These are phyloP conservation scores for Zhuqinia jingwanae DNA, from an alignment of 2,888 invertebrate species.

Conservation along the genomic window DNA sequence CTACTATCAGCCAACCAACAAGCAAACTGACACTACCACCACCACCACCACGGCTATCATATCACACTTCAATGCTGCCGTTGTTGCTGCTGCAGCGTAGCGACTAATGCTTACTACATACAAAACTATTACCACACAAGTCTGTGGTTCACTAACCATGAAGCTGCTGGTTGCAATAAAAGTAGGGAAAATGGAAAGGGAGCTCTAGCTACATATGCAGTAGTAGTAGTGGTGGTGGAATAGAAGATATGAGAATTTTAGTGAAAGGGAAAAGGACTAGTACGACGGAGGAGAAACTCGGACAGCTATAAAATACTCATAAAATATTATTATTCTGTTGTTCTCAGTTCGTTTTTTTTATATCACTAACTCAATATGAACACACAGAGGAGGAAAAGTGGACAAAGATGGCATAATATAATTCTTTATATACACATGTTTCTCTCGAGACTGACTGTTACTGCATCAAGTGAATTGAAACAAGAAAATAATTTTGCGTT, in stretches of 20 bases:
- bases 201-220: no score
- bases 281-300: conserved; percentile 57
- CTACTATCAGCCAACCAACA: conserved; percentile 9
- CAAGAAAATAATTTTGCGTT: conserved; percentile 43
- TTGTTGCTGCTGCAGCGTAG: neutral
- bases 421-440: neutral
- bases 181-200: neutral
- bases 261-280: conserved; percentile 51
- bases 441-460: conserved; percentile 31
- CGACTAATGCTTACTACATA: neutral
- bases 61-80: neutral
- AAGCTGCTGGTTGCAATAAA: conserved; percentile 47
- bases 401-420: neutral
- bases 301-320: conserved; percentile 69
- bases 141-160: conserved; percentile 53
- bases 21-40: neutral
- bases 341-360: conserved; percentile 61
- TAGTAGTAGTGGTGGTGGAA: no score
- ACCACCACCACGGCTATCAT: conserved; percentile 5
- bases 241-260: conserved; percentile 44
- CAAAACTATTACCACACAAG: neutral
- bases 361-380: conserved; percentile 1
- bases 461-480: conserved; percentile 56
- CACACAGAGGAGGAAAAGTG: neutral
- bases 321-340: conserved; percentile 74